Evolutionary conservation across 2,113 vertebrate genomes (phyloP), one percentile per base, ranked within the genome.

Genomic region (Aspiorhynchus laticeps): DNA sequence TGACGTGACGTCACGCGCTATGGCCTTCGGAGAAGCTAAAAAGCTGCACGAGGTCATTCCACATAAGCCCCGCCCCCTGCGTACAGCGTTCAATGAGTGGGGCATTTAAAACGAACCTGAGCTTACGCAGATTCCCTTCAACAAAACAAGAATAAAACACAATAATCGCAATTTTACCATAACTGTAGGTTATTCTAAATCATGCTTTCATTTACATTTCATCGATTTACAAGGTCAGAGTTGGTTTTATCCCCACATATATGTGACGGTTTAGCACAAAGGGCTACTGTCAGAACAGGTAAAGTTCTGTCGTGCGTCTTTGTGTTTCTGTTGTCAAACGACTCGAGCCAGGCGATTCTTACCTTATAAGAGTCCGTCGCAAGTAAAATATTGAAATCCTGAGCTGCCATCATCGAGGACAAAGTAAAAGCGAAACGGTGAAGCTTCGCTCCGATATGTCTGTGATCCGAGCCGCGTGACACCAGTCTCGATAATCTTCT

Each of bases 351-450:
- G 38, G 10, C 21, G 14, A 63, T n/a, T 24, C 91, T 92, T 89
- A 95, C 95, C 94, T 95, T 95, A 86, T 95, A 95, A 0, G 95
- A 95, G 80, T 95, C 95, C 31, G 94, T 95, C 8, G 94, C 94
- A 1, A 95, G 93, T 88, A 95, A 87, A 78, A 95, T 88, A 91
- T 95, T 95, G 89, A 94, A 95, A 74, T 95, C 94, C 69, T 90
- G 89, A 2, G 93, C 91, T 92, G 94, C 94, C 95, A 95, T 95
- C 7, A 46, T 78, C 67, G 28, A 51, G 59, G 41, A 84, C 61
- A 71, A 48, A 82, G 53, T 10, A 78, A 88, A 83, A 56, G 7
- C 31, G 63, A 87, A 88, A 73, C 19, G 28, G 9, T 59, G 31
- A 19, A 46, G 28, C 71, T 31, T 75, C 10, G 78, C 65, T 38